Percentiles rank a stretch among this genome's conserved stretches.
These are phyloP conservation scores for Chaetura pelagica DNA, from an alignment of 2,113 vertebrate species.

Conservation along the genomic window DNA sequence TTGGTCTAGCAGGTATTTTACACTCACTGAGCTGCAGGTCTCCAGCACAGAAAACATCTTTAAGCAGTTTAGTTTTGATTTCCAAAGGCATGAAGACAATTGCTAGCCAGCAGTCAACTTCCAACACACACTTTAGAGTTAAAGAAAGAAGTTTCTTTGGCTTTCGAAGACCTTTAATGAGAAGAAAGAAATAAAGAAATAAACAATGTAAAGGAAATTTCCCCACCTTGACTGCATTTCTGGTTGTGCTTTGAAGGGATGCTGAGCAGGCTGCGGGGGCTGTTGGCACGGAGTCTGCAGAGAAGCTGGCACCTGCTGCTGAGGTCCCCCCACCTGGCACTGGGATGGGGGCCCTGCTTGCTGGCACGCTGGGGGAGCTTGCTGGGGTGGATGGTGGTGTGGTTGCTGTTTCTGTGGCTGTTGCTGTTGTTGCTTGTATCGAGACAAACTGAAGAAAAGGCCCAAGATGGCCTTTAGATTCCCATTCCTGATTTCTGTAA, in stretches of 20 bases:
- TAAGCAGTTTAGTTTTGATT: background rate
- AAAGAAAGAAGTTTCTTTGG: background rate
- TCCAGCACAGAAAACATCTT: background rate
- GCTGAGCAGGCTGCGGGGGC: conserved; percentile 69
- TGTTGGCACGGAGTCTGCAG: conserved; percentile 78
- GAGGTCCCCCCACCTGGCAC: conserved; percentile 67
- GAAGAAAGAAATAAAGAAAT: background rate
- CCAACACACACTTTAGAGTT: background rate
- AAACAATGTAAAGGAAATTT: background rate
- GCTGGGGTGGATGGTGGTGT: conserved; percentile 64
- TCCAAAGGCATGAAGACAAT: background rate
- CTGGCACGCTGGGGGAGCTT: conserved; percentile 43
- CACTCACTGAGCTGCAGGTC: background rate
- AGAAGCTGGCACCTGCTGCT: conserved; percentile 65
- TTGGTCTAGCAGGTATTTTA: background rate
- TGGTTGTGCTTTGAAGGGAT: conserved; percentile 84
- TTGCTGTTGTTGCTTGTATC: conserved; percentile 96
- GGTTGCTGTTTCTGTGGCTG: conserved; percentile 78
- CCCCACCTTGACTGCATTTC: conserved; percentile 98
- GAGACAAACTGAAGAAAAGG: conserved; percentile 97
- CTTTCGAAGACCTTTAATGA: background rate
- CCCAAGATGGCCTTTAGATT: conserved; percentile 98
- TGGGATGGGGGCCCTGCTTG: conserved; percentile 65
- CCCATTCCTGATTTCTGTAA: conserved; percentile 97
- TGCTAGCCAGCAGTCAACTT: background rate